Evolutionary conservation across 2,113 vertebrate genomes (phyloP), one percentile per base, ranked within the genome.

Genomic region (Rallus limicola): DNA sequence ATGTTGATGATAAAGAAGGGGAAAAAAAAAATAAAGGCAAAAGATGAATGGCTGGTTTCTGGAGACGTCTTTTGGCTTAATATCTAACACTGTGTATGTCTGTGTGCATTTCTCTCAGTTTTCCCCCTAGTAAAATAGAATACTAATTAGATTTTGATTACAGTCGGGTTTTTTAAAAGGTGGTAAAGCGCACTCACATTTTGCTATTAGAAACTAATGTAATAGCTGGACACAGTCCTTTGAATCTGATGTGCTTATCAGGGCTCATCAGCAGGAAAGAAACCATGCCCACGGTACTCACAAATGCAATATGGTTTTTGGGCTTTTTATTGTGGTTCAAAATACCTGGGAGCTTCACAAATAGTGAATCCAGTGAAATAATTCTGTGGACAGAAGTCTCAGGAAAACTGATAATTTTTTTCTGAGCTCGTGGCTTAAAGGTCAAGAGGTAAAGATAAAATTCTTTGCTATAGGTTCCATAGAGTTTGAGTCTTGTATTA

Each of bases 41-140:
- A 53, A 86, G 90, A 94, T 90, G 88, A 96, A 96, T 90, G 96
- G 52, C 60, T 91, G 93, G 88, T 88, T 96, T 96, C 86, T 95
- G 77, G 92, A 95, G 93, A 92, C 88, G 88, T 93, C 92, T 96
- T 96, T 96, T 95, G 94, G 93, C 86, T 92, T 92, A 93, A 86
- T 92, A 92, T 95, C 96, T 95, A 71, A 94, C 69, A 76, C 76
- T 48, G 7, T 2, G 63, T 38, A 44, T 72, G 80, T 44, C 93
- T 93, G 78, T 11, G 90, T 76, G 93, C 62, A 69, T 94, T 93
- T 69, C 92, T 56, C 80, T 89, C 62, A 0, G 36, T 82, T 96
- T 91, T 96, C 92, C 88, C 92, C 89, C 83, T 69, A 87, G 91
- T 85, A 94, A 96, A 96, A 95, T 65, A 76, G 86, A 90, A 94